Evolutionary conservation across 1,140 invertebrate genomes (phyloP).

Genomic region (Cephus cinctus): DNA sequence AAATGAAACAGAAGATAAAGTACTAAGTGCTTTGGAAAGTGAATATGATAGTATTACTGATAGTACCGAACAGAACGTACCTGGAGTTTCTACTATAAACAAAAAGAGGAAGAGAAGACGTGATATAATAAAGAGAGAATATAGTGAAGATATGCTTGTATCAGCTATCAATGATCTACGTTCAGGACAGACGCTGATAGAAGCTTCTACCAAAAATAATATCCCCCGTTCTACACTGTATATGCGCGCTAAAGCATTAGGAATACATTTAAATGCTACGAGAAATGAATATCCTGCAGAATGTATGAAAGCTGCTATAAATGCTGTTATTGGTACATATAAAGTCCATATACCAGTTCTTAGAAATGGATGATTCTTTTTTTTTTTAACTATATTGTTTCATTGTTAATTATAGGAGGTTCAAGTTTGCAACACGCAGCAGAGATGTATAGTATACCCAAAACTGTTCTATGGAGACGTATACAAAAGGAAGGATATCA

Average conservation of each 20-base stretch:
- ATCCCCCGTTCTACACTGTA: conserved; percentile 56
- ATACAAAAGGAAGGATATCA: conserved; percentile 57
- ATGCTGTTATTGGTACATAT: conserved; percentile 48
- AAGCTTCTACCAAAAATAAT: conserved; percentile 47
- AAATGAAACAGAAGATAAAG: conserved; percentile 22
- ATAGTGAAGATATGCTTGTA: conserved; percentile 47
- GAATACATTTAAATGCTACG: conserved; percentile 46
- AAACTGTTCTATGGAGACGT: conserved; percentile 63
- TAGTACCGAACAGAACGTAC: conserved; percentile 8
- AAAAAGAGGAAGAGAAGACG: conserved; percentile 40
- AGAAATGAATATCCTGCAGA: conserved; percentile 53
- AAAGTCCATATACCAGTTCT: neutral
- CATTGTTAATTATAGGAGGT: conserved; percentile 36
- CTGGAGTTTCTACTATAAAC: conserved; percentile 13
- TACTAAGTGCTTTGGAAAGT: conserved; percentile 15
- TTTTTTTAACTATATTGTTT: conserved; percentile 3
- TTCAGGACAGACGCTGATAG: conserved; percentile 45
- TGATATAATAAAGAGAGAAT: conserved; percentile 42
- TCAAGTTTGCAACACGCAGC: conserved; percentile 54
- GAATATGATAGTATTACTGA: conserved; percentile 13
- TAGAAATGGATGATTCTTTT: neutral
- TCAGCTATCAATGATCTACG: conserved; percentile 50
- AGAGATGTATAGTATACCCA: conserved; percentile 59
- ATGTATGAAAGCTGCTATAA: conserved; percentile 51
- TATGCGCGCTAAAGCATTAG: conserved; percentile 50